Evolutionary conservation across 2,797 vertebrate genomes (phyloP).

Genomic region (Huso huso): DNA sequence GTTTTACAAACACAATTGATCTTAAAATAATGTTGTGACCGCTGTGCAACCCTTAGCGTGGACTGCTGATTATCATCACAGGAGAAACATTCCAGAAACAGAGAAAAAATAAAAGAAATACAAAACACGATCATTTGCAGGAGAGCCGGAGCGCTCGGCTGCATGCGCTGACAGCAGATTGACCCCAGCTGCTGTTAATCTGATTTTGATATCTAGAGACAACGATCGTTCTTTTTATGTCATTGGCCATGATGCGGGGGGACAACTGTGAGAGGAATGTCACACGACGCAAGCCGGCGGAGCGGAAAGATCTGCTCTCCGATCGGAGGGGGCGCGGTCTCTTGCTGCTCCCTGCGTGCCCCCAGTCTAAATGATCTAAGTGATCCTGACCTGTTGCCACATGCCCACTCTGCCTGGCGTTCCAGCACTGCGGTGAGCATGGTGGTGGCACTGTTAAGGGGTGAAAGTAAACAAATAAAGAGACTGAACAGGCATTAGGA

Average conservation of each 20-base stretch:
- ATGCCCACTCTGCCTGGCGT: slow-evolving; percentile 47
- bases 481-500: too few relatives aligned
- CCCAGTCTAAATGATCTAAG: slow-evolving; percentile 78
- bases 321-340: slow-evolving; percentile 37
- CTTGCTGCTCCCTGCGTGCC: slow-evolving; percentile 56
- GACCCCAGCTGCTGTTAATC: slow-evolving; percentile 62
- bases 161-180: slow-evolving; percentile 47
- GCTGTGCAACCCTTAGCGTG: slow-evolving; percentile 46
- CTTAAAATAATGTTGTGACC: slow-evolving; percentile 64
- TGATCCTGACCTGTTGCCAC: slow-evolving; percentile 68
- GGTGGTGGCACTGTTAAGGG: slow-evolving; percentile 27
- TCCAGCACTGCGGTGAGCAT: slow-evolving; percentile 26
- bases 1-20: slow-evolving; percentile 64
- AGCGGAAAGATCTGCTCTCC: slow-evolving; percentile 58
- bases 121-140: slow-evolving; percentile 49
- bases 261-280: slow-evolving; percentile 58
- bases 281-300: slow-evolving; percentile 57
- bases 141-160: slow-evolving; percentile 43
- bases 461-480: too few relatives aligned
- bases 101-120: slow-evolving; percentile 10
- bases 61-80: slow-evolving; percentile 30
- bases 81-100: not conserved
- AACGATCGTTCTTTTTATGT: slow-evolving; percentile 51
- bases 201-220: slow-evolving; percentile 68
- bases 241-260: slow-evolving; percentile 42